Evolutionary conservation across 1,140 invertebrate species (phyloP), one percentile per base, ranked within the genome.

Genomic region (Drosophila pandora): DNA sequence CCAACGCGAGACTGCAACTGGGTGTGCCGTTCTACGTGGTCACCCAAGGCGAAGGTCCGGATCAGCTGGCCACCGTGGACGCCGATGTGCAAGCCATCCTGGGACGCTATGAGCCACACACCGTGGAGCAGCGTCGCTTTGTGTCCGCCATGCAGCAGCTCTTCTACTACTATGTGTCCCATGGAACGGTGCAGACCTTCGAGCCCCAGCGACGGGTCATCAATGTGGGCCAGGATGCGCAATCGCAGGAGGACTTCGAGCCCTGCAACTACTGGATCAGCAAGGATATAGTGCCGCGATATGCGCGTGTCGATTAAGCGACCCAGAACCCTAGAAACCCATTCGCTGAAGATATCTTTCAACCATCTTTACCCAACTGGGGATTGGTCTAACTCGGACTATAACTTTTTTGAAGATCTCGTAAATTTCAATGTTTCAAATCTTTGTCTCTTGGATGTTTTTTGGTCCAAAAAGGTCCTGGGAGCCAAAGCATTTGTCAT

Each of bases 101-200:
- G 3, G 96, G 96, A 0, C 93, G 95, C 12, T 96, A 96, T 63
- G 94, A 95, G 50, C 93, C 95, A 0, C 94, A 94, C 56, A 95
- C 94, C 13, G 94, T 94, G 0, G 95, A 95, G 73, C 95, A 96
- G 78, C 93, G 94, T 49, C 92, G 95, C 22, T 97, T 95, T 69
- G 94, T 96, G 34, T 94, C 94, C 1, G 95, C 96, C 2, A 96
- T 97, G 92, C 96, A 97, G 81, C 94, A 95, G 55, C 89, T 97
- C 1, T 97, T 97, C 89, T 97, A 96, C 80, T 94, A 95, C 69
- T 97, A 94, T 73, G 96, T 97, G 0, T 95, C 94, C 92, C 94
- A 96, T 63, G 95, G 95, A 8, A 93, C 94, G 48, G 91, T 96
- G 21, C 90, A 94, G 5, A 93, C 94, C 2, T 92, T 92, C 1